Evolutionary conservation across 2,797 vertebrate genomes (phyloP).

Genomic region (Sitta carolinensis): DNA sequence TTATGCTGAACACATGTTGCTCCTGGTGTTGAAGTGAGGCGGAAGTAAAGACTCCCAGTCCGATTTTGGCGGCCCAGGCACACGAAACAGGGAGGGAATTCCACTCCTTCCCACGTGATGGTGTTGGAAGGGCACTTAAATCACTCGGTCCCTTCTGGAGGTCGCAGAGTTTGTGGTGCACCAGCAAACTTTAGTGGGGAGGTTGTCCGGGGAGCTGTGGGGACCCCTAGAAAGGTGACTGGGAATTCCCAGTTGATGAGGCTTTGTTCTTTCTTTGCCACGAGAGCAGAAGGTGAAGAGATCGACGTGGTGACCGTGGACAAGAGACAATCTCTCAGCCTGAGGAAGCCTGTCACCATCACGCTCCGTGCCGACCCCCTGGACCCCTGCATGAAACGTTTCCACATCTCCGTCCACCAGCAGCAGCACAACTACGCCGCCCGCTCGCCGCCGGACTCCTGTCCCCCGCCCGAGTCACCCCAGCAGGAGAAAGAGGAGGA

Average conservation of each 20-base stretch:
- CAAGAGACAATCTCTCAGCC: conserved; percentile 82
- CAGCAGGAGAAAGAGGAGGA: not conserved
- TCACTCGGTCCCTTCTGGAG: rapidly evolving
- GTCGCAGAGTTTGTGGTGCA: rapidly evolving
- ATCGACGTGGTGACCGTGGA: conserved; percentile 95
- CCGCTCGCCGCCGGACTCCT: conserved; percentile 80
- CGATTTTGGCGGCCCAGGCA: rapidly evolving
- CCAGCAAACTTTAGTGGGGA: rapidly evolving
- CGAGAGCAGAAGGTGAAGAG: conserved; percentile 84
- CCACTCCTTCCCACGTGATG: not conserved
- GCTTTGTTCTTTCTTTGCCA: not conserved
- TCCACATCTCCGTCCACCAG: conserved; percentile 93
- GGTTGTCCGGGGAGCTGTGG: rapidly evolving
- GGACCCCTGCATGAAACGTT: conserved; percentile 90
- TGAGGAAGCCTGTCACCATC: conserved; percentile 89
- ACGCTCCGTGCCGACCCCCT: conserved; percentile 88
- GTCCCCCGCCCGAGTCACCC: not conserved
- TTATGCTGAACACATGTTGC: conserved; percentile 14
- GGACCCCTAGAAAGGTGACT: rapidly evolving
- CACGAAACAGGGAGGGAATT: not conserved
- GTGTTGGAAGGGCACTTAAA: not conserved
- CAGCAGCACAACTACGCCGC: conserved; percentile 96
- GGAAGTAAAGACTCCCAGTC: not conserved
- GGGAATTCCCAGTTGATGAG: rapidly evolving
- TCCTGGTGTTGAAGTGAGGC: conserved; percentile 36